phyloP scores from a whole-genome alignment of 2,797 vertebrate genomes.

The Sebastolobus alascanus region DNA sequence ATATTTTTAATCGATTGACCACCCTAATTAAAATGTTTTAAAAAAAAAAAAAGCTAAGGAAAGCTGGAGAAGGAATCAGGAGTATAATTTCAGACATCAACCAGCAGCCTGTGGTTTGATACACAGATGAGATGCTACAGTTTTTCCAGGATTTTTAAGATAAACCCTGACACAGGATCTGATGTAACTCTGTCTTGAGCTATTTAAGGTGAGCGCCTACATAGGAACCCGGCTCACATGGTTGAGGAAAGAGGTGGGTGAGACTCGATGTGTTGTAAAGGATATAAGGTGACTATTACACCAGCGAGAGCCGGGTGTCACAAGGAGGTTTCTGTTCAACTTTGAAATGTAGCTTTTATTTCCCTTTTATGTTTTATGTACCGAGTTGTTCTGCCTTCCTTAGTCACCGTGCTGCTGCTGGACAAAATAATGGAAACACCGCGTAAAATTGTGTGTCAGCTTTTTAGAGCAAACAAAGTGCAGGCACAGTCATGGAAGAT shows the following conservation, averaged over 20 bases:
- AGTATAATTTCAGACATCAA: not conserved
- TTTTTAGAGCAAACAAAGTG: not conserved
- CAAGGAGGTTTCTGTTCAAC: slow-evolving; percentile 16
- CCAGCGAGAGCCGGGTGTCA: slow-evolving; percentile 20
- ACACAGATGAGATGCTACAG: not conserved
- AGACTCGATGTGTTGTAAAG: slow-evolving; percentile 18
- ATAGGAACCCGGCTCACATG: slow-evolving; percentile 43
- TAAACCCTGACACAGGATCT: slow-evolving; percentile 32
- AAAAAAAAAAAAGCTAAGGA: too few relatives aligned
- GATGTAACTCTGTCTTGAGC: slow-evolving; percentile 56
- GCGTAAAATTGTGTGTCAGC: not conserved
- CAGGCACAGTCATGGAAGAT: not conserved
- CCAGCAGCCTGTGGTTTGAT: not conserved
- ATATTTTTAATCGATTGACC: too few relatives aligned
- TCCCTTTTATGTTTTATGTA: not conserved
- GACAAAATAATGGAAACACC: slow-evolving; percentile 8
- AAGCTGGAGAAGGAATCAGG: not conserved
- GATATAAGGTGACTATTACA: slow-evolving; percentile 27
- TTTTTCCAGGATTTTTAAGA: slow-evolving; percentile 2
- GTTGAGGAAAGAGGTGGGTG: slow-evolving; percentile 46
- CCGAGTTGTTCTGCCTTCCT: not conserved
- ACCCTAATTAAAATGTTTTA: too few relatives aligned
- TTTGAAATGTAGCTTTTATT: slow-evolving; percentile 2
- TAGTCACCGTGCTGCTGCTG: not conserved
- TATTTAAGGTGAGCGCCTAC: slow-evolving; percentile 67